These are phyloP conservation scores for Drosophila sordidula DNA, from an alignment of 2,888 invertebrate species.

Conservation along the genomic window DNA sequence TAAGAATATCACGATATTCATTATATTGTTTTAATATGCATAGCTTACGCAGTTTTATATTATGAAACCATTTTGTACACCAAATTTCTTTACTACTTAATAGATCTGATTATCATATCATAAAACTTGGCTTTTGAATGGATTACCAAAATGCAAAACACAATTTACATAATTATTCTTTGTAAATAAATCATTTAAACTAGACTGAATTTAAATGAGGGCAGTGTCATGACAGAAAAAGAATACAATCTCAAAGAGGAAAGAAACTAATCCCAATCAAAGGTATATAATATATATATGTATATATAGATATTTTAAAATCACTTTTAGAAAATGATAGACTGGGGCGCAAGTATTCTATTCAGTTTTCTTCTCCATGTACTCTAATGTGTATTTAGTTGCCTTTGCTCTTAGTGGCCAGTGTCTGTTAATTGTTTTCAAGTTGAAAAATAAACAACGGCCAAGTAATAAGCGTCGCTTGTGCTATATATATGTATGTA, in stretches of 20 bases:
- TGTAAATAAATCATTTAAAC: not conserved
- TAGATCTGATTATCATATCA: not conserved
- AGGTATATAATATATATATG: no score
- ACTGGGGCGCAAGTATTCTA: not conserved
- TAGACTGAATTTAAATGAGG: no score
- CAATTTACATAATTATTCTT: not conserved
- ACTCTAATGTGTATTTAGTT: not conserved
- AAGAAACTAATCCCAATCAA: no score
- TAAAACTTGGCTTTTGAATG: not conserved
- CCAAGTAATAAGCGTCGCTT: constrained; percentile 14
- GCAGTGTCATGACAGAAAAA: no score
- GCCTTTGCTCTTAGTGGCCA: constrained; percentile 1
- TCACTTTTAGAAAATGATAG: not conserved
- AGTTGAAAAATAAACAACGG: constrained; percentile 23
- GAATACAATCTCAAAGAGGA: no score
- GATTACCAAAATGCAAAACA: no score
- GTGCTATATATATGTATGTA: not conserved
- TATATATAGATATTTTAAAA: not conserved
- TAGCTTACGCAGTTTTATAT: not conserved
- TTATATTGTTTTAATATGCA: not conserved
- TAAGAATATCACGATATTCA: not conserved
- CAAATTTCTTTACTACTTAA: no score
- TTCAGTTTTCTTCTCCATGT: not conserved
- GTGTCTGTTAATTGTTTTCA: constrained; percentile 24
- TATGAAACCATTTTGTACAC: not conserved